These are phyloP conservation scores for Coregonus sp. DNA, from an alignment of 2,797 vertebrate species.

Conservation along the genomic window DNA sequence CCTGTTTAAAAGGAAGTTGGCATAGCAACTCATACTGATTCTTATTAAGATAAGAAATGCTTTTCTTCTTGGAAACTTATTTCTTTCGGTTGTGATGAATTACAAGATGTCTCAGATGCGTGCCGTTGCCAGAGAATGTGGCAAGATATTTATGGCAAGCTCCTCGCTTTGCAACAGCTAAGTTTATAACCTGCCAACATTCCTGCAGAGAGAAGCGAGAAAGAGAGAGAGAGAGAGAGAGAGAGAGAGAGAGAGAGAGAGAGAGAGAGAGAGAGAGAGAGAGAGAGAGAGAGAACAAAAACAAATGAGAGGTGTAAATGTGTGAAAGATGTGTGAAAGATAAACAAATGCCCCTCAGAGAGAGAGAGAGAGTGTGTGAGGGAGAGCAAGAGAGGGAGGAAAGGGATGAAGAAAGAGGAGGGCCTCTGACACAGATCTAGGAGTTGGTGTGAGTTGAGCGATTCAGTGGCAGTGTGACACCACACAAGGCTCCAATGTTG, in stretches of 20 bases:
- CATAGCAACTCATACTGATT: background rate
- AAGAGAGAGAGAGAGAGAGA: background rate
- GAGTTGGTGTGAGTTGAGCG: constrained; percentile 8
- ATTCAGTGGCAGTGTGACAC: constrained; percentile 11
- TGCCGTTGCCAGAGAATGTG: background rate
- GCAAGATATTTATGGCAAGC: background rate
- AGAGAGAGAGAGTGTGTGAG: background rate
- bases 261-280: background rate
- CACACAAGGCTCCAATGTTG: constrained; percentile 50
- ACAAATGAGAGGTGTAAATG: constrained; percentile 1
- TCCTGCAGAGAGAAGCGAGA: background rate
- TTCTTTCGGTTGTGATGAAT: background rate
- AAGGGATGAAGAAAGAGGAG: background rate
- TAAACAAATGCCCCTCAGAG: constrained; percentile 3
- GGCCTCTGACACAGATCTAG: constrained; percentile 1
- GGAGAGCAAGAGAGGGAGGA: background rate
- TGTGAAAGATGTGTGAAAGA: constrained; percentile 13
- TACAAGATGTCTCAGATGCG: background rate
- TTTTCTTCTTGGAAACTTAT: background rate
- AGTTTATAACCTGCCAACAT: constrained; percentile 8
- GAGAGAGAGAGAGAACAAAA: background rate
- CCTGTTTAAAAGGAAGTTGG: background rate
- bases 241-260: background rate
- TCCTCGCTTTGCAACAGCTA: background rate
- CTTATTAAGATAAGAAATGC: background rate